phyloP scores from a whole-genome alignment of 1,140 invertebrate genomes.

The Ceratosolen solmsi region DNA sequence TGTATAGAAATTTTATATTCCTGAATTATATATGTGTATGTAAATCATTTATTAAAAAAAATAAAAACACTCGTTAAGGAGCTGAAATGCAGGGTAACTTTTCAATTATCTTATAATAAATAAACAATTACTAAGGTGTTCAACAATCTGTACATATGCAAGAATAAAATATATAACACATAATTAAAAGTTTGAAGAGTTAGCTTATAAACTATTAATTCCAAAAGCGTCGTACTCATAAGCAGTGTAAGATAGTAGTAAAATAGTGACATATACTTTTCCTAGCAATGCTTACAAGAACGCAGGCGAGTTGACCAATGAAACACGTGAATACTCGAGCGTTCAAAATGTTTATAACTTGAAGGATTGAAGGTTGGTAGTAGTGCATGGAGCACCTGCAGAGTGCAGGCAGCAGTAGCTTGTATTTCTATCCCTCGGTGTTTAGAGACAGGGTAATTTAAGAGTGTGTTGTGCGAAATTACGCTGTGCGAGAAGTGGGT shows the following conservation, averaged over 20 bases:
- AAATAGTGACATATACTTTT: background rate
- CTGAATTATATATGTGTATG: too few relatives aligned
- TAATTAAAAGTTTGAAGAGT: too few relatives aligned
- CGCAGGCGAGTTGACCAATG: background rate
- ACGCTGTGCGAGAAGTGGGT: background rate
- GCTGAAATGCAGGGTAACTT: too few relatives aligned
- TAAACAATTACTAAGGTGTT: too few relatives aligned
- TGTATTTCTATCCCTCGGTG: background rate
- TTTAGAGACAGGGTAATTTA: background rate
- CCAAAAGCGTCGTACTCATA: too few relatives aligned
- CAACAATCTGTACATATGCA: too few relatives aligned
- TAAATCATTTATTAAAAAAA: too few relatives aligned
- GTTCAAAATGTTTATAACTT: background rate
- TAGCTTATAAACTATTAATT: background rate
- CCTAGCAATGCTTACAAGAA: background rate
- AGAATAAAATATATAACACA: too few relatives aligned
- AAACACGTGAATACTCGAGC: background rate
- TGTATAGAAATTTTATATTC: too few relatives aligned
- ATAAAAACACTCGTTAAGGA: too few relatives aligned
- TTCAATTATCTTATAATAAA: too few relatives aligned
- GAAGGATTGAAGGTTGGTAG: background rate
- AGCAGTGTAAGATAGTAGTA: too few relatives aligned
- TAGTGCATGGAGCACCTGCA: constrained; percentile 1
- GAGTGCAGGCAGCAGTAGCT: background rate
- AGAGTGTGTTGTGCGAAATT: background rate